A percentile compares a stretch with the other conserved stretches of the same genome.
Conservation (phyloP, 1,140 invertebrate species). For the Drosophila simulans region DNA sequence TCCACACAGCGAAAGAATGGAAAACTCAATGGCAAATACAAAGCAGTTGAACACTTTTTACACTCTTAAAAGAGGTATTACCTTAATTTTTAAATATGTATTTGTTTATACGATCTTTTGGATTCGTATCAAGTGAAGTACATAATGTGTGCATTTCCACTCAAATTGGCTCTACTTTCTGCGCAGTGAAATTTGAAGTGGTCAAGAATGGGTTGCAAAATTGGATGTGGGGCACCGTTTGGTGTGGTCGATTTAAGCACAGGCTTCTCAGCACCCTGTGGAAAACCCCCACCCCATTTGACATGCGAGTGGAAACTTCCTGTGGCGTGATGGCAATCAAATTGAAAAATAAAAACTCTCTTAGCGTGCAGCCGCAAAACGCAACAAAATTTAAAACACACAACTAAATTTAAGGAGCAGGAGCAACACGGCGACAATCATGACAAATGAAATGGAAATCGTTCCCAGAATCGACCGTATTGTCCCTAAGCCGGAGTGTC, state of each 20-base stretch:
- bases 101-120: no score
- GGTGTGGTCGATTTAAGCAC: constrained; percentile 51
- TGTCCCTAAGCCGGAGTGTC: background rate
- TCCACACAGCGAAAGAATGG: constrained; percentile 21
- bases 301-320: constrained; percentile 35
- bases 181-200: constrained; percentile 66
- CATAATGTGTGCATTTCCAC: no score
- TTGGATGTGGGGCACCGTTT: background rate
- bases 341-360: constrained; percentile 41
- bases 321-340: constrained; percentile 45
- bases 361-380: constrained; percentile 39
- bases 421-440: background rate
- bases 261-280: constrained; percentile 19
- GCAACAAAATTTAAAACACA: background rate
- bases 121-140: no score
- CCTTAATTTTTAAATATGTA: no score
- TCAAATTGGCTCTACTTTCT: no score
- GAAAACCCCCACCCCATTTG: constrained; percentile 5
- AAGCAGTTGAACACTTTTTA: constrained; percentile 1
- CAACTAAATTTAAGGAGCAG: constrained; percentile 3
- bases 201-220: constrained; percentile 28
- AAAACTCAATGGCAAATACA: constrained; percentile 1
- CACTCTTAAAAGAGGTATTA: background rate
- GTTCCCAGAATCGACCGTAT: constrained; percentile 4
- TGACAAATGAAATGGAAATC: background rate